Percentiles rank a stretch among this genome's conserved stretches.
Evolutionary conservation across 1,140 invertebrate genomes (phyloP).

Genomic region (Tetragnatha versicolor): DNA sequence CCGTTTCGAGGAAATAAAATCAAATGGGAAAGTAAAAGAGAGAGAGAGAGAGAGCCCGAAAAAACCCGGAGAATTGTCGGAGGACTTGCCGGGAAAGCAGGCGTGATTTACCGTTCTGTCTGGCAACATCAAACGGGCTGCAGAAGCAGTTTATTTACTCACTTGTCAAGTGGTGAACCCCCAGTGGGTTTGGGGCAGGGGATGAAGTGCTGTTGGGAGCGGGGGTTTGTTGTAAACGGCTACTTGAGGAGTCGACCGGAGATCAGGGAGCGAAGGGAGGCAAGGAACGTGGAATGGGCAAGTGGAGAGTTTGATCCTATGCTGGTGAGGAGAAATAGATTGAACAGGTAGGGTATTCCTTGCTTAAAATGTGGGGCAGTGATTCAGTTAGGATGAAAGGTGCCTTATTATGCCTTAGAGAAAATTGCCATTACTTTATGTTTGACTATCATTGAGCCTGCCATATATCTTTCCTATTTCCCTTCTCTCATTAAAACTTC

Average conservation of each 20-base stretch:
- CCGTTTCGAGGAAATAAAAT: constrained; percentile 28
- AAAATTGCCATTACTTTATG: no score
- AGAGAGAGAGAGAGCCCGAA: neutral
- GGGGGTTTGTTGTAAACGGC: constrained; percentile 35
- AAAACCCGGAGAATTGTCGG: constrained; percentile 32
- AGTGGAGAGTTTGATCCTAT: neutral
- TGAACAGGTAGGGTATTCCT: no score
- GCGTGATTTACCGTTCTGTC: constrained; percentile 51
- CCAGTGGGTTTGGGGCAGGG: neutral
- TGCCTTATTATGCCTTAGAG: no score
- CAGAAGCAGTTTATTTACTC: constrained; percentile 54
- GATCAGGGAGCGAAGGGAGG: neutral
- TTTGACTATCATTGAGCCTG: no score
- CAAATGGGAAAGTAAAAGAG: constrained; percentile 36
- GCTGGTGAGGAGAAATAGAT: no score
- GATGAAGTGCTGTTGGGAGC: neutral
- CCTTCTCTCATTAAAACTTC: no score
- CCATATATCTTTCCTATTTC: no score
- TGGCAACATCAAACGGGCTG: constrained; percentile 40
- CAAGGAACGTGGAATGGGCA: neutral
- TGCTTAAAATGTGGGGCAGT: no score
- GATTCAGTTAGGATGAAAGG: no score
- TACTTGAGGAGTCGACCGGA: neutral
- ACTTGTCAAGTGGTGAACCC: constrained; percentile 38
- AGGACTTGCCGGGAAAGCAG: constrained; percentile 8